phyloP scores from a whole-genome alignment of 2,888 invertebrate species.

The Pandemis cinnamomeana region DNA sequence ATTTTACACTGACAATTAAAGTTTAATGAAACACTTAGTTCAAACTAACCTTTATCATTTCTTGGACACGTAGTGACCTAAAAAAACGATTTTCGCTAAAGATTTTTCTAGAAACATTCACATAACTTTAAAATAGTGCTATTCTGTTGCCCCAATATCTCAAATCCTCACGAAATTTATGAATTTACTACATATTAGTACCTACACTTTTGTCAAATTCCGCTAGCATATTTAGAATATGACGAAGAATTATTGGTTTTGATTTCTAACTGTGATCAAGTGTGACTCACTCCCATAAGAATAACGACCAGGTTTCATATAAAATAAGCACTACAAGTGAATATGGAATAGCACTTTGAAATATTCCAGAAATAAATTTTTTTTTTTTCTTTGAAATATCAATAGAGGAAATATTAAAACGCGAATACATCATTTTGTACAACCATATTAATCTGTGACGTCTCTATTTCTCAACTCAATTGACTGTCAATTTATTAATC shows the following conservation, averaged over 20 bases:
- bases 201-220: constrained; percentile 23
- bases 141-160: not conserved
- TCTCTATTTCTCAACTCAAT: too few species aligned
- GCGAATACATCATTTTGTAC: too few species aligned
- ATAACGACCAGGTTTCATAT: not conserved
- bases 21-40: too few species aligned
- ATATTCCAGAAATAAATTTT: not conserved
- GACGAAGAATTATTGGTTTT: constrained; percentile 20
- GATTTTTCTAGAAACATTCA: constrained; percentile 4
- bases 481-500: too few species aligned
- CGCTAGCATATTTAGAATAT: constrained; percentile 37
- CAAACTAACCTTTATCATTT: not conserved
- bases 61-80: not conserved
- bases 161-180: constrained; percentile 11
- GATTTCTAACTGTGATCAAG: constrained; percentile 29
- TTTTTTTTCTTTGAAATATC: too few species aligned
- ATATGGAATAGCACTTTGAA: not conserved
- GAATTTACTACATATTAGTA: constrained; percentile 10
- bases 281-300: constrained; percentile 19
- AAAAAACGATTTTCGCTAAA: constrained; percentile 1
- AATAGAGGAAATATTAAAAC: too few species aligned
- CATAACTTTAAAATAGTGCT: not conserved
- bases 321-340: constrained; percentile 15
- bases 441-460: too few species aligned
- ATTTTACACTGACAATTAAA: not conserved